Percentiles rank a stretch among this genome's conserved stretches.
These are phyloP conservation scores for Melanotaenia maccullochi DNA, from an alignment of 2,797 vertebrate genomes.

Conservation along the genomic window DNA sequence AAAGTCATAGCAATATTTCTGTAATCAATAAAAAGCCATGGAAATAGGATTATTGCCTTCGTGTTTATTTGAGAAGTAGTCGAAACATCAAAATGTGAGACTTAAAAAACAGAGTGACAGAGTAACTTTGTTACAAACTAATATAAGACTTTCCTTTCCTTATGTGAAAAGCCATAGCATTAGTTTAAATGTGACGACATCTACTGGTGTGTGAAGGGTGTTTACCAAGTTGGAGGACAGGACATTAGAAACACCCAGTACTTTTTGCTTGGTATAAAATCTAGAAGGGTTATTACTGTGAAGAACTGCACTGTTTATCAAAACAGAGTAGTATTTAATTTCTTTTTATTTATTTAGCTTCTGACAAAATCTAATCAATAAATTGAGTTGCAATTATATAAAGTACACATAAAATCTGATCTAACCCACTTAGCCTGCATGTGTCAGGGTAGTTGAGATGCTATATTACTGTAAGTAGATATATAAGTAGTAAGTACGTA, in stretches of 20 bases:
- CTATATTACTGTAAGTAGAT: neutral
- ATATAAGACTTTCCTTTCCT: constrained; percentile 58
- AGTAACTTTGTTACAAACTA: constrained; percentile 35
- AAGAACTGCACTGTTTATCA: neutral
- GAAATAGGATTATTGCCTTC: constrained; percentile 57
- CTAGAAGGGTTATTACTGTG: neutral
- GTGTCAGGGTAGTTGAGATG: no score
- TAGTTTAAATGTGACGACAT: constrained; percentile 44
- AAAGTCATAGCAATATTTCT: constrained; percentile 82
- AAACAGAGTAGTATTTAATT: neutral
- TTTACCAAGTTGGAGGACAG: constrained; percentile 53
- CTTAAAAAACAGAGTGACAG: constrained; percentile 36
- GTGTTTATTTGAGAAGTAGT: constrained; percentile 57
- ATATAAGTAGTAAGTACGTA: neutral
- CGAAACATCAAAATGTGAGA: constrained; percentile 76
- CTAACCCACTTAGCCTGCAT: neutral
- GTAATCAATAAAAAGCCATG: constrained; percentile 76
- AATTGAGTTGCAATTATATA: neutral
- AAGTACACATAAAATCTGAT: neutral
- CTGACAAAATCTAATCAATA: neutral
- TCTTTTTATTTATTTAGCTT: neutral
- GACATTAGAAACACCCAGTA: constrained; percentile 64
- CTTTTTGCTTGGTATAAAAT: constrained; percentile 43
- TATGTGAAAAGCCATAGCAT: constrained; percentile 71
- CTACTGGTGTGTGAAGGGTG: constrained; percentile 45